Base-by-base conservation (phyloP, 2,797 vertebrate genomes). In the Neopelma chrysocephalum region DNA sequence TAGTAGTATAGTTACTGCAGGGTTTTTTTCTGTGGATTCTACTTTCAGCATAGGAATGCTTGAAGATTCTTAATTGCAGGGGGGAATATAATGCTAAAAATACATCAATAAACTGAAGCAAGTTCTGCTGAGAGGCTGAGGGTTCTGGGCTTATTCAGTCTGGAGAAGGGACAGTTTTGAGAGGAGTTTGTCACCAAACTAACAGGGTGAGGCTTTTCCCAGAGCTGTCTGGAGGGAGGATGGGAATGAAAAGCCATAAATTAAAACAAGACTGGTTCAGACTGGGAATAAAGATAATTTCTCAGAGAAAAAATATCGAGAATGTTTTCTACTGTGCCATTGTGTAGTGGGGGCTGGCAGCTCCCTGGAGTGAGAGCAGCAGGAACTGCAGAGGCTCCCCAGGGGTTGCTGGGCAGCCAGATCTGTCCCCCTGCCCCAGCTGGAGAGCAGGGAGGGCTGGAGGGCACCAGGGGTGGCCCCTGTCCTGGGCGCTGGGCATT, bases 401-500 rank as follows among this genome's bases (percentile, higher is more conserved):
- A 15, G 7, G 5, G 3, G 3, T 3, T 2, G 13, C 31, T 22
- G 54, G 13, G 26, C 26, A 85, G 31, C 10, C 26, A 68, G 32
- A 10, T 3, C 10, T 56, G 18, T 70, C 11, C 17, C 32, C 43
- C 12, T 36, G 32, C 6, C 6, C 34, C 11, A 43, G 45, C 2
- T 13, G 29, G 18, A 50, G 38, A 43, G 21, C 22, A 23, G 21
- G 13, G 50, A 51, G 26, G 21, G 18, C 23, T 4, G 4, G 31
- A 56, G 27, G 9, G 6, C 23, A 61, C 3, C 5, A 5, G 10
- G 27, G 3, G 7, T 16, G 47, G 17, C 6, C 9, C 6, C 23
- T 25, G 10, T 0, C 1, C 32, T 9, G 17, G 27, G 12, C 27
- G 11, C 0, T 15, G 21, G 40, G 17, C 9, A 3, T 11, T 6